Conservation (phyloP, 1,140 invertebrate genomes). For the Drosophila navojoa region DNA sequence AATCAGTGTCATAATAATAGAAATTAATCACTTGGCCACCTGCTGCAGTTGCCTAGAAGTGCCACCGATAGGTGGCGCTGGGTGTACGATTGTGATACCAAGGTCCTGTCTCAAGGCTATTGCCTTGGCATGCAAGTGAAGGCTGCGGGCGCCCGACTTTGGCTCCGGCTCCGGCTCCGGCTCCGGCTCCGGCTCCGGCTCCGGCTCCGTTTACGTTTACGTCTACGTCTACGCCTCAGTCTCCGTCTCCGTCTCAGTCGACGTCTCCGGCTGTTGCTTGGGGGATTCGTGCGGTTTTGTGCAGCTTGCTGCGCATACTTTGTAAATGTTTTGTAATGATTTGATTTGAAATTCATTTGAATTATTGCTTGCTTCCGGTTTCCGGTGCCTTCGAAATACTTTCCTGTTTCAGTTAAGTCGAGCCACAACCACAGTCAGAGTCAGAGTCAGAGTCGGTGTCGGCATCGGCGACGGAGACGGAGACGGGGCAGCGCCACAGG, state of each 20-base stretch:
- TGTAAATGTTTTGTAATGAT: constrained; percentile 83
- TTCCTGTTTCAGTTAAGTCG: constrained; percentile 73
- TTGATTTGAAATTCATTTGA: constrained; percentile 84
- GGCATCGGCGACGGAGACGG: too few species aligned
- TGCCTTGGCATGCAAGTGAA: constrained; percentile 3
- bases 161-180: not conserved
- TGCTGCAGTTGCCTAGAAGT: constrained; percentile 54
- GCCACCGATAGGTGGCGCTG: not conserved
- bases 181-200: too few species aligned
- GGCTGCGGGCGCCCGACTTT: not conserved
- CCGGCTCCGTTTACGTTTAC: too few species aligned
- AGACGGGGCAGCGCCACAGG: constrained; percentile 36
- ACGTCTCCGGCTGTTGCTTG: not conserved
- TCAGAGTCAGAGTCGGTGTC: too few species aligned
- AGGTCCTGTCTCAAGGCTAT: constrained; percentile 12
- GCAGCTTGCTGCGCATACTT: constrained; percentile 79
- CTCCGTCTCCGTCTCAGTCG: too few species aligned
- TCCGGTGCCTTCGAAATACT: constrained; percentile 82
- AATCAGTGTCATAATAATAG: constrained; percentile 82
- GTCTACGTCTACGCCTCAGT: too few species aligned
- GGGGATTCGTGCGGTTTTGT: constrained; percentile 68
- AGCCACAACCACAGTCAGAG: constrained; percentile 23
- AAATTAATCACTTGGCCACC: constrained; percentile 73
- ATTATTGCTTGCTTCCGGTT: constrained; percentile 83
- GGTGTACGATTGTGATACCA: not conserved